Conservation (phyloP, 2,797 vertebrate species). For the Phylloscopus collybita region DNA sequence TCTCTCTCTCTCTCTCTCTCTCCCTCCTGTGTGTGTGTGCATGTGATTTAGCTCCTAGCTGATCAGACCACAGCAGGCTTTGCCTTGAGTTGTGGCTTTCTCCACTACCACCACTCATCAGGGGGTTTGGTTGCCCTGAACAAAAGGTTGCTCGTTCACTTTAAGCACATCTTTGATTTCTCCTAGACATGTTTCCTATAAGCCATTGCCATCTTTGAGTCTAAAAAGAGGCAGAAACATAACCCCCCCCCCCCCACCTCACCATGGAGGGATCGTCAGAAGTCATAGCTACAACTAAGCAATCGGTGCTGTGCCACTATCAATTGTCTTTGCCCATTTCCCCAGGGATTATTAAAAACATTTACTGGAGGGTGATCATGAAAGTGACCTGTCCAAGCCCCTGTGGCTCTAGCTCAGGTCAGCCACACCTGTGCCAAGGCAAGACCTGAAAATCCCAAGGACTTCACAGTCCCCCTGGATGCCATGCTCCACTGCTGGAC, state of each 20-base stretch:
- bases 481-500: not conserved
- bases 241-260: not conserved
- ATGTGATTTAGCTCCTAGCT: not conserved
- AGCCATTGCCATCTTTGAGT: not conserved
- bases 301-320: not conserved
- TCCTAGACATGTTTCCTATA: not conserved
- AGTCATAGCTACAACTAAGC: not conserved
- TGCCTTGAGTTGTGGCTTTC: not conserved
- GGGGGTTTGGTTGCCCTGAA: not conserved
- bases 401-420: not conserved
- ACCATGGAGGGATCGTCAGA: not conserved
- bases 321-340: not conserved
- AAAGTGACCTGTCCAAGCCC: not conserved
- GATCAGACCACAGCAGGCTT: not conserved
- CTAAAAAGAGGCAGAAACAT: not conserved
- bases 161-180: not conserved
- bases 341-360: not conserved
- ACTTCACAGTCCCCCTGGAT: not conserved
- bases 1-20: not conserved
- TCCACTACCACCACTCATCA: not conserved
- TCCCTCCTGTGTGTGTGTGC: no score
- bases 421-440: not conserved
- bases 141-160: rapidly evolving
- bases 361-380: not conserved
- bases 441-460: not conserved